Base-by-base conservation (phyloP, 2,888 invertebrate species). In the Synanthedon formicaeformis region DNA sequence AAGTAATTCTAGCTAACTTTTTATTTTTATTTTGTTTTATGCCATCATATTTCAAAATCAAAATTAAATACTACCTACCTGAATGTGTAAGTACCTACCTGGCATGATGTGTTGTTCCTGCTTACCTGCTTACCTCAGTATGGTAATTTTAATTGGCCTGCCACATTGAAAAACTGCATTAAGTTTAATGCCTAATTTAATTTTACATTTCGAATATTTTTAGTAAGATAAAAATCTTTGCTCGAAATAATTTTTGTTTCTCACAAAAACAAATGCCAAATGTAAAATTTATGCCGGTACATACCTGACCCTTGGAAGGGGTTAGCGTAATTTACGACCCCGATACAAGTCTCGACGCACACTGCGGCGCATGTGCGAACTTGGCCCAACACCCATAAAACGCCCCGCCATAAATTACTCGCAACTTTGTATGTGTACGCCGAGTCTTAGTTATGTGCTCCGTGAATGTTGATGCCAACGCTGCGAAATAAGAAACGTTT, bases 351-450 rank as follows among this genome's bases (percentile, higher is more conserved):
- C 65, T 66, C 63, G 67, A 57, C 69, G 66, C 62, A 60, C 60
- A 56, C 67, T 61, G 62, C 62, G 60, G 72, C 71, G 71, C 77
- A 83, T 82, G 79, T 81, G 84, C 78, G 78, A 83, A 80, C 78
- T 78, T 72, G 69, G 72, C 64, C 75, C 77, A 63, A 69, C 65
- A 68, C 63, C 65, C 71, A 78, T 84, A 85, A 83, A 84, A 67
- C 62, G 62, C 59, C 59, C 63, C 60, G 67, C 58, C 75, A 74
- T 85, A 85, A 85, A 85, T 85, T 81, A 82, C 68, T 58, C 60
- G 76, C 83, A 83, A 84, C 85, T 78, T 81, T 85, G 85, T 81
- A 70, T 62, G 65, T 69, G 67, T 68, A 63, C 66, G 65, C 56
- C 60, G 64, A 58, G 58, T 61, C 66, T 70, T 67, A 64, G 63